A percentile compares a stretch with the other conserved stretches of the same genome.
phyloP scores from a whole-genome alignment of 2,113 vertebrate genomes.

The Halichoerus grypus region DNA sequence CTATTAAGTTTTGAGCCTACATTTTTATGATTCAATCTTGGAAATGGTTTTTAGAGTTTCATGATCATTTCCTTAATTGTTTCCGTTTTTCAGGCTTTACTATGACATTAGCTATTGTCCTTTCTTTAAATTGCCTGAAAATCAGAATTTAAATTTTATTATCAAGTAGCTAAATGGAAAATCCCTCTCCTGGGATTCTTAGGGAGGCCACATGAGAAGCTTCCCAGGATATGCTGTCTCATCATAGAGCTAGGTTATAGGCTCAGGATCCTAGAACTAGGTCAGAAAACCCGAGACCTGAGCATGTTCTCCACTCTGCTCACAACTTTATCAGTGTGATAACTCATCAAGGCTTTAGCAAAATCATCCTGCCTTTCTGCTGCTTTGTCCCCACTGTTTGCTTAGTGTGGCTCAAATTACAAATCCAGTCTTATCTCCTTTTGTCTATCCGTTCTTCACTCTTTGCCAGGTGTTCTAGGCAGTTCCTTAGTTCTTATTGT shows the following conservation, averaged over 20 bases:
- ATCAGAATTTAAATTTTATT: constrained; percentile 46
- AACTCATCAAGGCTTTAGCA: background rate
- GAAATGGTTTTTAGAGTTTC: constrained; percentile 30
- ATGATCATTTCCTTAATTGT: constrained; percentile 60
- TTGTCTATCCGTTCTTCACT: background rate
- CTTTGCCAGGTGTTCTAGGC: background rate
- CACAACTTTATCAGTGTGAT: background rate
- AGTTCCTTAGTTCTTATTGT: background rate
- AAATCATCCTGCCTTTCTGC: background rate
- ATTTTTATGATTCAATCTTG: constrained; percentile 47
- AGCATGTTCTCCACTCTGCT: background rate
- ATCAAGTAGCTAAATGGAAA: constrained; percentile 50
- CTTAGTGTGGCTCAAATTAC: background rate
- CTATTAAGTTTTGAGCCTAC: constrained; percentile 3
- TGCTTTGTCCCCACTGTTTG: background rate
- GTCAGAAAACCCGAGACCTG: background rate
- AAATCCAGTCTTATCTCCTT: background rate
- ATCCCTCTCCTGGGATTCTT: background rate
- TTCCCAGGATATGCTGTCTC: background rate
- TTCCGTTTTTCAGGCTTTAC: constrained; percentile 29
- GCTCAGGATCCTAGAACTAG: background rate
- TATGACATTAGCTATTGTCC: constrained; percentile 11
- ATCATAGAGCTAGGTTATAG: background rate
- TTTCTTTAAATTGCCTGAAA: constrained; percentile 58
- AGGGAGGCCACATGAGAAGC: background rate